Percentiles rank a stretch among this genome's conserved stretches.
Evolutionary conservation across 2,797 vertebrate species (phyloP).

Genomic region (Channa striata): DNA sequence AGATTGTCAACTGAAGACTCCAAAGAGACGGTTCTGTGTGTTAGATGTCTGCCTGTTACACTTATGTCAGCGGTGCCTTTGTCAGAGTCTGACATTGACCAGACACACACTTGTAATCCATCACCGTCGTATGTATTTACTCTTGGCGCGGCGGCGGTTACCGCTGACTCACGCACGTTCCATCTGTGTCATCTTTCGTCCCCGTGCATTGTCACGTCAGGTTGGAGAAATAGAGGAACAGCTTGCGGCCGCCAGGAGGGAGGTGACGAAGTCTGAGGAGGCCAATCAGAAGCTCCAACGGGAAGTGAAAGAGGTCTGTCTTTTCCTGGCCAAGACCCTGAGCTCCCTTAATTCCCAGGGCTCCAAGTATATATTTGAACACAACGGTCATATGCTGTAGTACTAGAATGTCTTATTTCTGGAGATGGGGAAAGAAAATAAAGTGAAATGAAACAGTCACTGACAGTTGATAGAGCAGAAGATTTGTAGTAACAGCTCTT

Average conservation of each 20-base stretch:
- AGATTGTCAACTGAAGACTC: background rate
- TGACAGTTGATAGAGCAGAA: no score
- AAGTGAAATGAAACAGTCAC: background rate
- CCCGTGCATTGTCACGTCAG: conserved; percentile 71
- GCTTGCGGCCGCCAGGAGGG: conserved; percentile 91
- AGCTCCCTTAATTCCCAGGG: conserved; percentile 30
- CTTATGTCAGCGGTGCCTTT: conserved; percentile 19
- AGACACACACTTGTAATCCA: conserved; percentile 38
- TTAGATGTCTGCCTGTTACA: conserved; percentile 15
- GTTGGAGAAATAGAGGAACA: conserved; percentile 95
- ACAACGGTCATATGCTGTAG: conserved; percentile 25
- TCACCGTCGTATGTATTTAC: conserved; percentile 43
- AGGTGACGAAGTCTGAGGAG: conserved; percentile 94
- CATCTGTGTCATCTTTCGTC: conserved; percentile 58
- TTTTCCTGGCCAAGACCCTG: conserved; percentile 58
- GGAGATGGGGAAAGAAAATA: background rate
- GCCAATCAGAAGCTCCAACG: conserved; percentile 94
- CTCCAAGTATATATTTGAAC: conserved; percentile 46
- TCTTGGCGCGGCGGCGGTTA: conserved; percentile 31
- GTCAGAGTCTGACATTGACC: conserved; percentile 15
- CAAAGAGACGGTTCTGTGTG: background rate
- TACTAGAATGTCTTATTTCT: conserved; percentile 21
- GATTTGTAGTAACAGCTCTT: no score
- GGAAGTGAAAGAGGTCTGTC: conserved; percentile 93
- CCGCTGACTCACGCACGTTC: conserved; percentile 54